Conservation (phyloP, 2,888 invertebrate genomes). For the Heteropelma amictum region DNA sequence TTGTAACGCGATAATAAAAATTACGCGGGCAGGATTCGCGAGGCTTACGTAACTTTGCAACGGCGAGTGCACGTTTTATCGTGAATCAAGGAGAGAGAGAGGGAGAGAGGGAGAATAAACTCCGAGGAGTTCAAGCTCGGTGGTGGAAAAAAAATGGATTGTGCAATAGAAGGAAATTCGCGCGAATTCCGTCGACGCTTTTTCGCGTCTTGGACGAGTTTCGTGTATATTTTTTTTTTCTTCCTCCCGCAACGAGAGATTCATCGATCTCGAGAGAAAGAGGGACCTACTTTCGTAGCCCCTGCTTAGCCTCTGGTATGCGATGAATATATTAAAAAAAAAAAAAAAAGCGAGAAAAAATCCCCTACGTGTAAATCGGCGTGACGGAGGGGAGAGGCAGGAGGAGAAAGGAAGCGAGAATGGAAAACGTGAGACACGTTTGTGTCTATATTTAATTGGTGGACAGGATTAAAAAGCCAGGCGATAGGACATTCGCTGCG, state of each 20-base stretch:
- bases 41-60: neutral
- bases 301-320: neutral
- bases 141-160: too few species aligned
- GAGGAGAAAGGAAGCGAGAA: constrained; percentile 25
- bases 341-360: neutral
- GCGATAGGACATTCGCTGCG: neutral
- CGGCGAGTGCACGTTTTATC: neutral
- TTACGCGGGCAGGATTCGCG: neutral
- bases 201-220: neutral
- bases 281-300: constrained; percentile 34
- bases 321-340: neutral
- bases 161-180: constrained; percentile 5
- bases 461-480: neutral
- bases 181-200: constrained; percentile 30
- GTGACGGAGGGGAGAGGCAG: neutral
- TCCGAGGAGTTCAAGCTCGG: too few species aligned
- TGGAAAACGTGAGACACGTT: neutral
- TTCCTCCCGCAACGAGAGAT: neutral
- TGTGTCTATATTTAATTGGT: neutral
- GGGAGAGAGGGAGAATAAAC: too few species aligned
- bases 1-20: neutral
- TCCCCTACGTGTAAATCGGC: neutral
- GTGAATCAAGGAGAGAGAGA: neutral
- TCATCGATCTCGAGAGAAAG: neutral
- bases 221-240: too few species aligned